A percentile compares a stretch with the other conserved stretches of the same genome.
Conservation (phyloP, 2,113 vertebrate genomes). For the Heterotilapia buettikoferi region DNA sequence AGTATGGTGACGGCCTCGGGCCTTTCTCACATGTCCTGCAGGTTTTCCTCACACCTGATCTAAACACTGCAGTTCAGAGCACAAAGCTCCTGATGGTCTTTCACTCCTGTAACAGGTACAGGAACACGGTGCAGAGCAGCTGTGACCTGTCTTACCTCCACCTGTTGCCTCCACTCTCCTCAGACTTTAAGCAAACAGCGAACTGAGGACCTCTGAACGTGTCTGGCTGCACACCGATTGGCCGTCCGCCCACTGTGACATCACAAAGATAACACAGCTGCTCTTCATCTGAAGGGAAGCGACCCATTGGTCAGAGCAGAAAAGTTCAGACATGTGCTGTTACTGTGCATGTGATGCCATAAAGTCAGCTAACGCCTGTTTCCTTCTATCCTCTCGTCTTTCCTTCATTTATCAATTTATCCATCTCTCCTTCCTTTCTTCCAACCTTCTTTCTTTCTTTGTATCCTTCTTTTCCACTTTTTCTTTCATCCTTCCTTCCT, state of each 20-base stretch:
- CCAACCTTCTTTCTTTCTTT: background rate
- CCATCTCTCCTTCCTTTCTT: background rate
- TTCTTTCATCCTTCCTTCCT: background rate
- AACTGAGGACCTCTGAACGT: background rate
- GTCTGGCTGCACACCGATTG: background rate
- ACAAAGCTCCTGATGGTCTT: background rate
- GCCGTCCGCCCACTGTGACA: background rate
- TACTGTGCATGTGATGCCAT: background rate
- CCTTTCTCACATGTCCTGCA: background rate
- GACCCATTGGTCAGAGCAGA: background rate
- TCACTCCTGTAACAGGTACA: background rate
- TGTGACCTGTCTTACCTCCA: background rate
- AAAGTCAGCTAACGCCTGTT: background rate
- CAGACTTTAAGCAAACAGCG: background rate
- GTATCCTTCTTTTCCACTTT: background rate
- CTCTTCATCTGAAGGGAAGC: background rate
- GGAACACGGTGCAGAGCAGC: background rate
- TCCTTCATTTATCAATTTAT: accelerated
- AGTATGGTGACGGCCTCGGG: background rate
- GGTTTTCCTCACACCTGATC: background rate
- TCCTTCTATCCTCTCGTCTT: background rate
- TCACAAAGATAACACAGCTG: background rate
- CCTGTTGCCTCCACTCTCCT: background rate
- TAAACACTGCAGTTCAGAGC: background rate
- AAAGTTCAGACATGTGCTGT: background rate